Base-by-base conservation (phyloP, 2,797 vertebrate genomes). In the Argyrosomus regius region DNA sequence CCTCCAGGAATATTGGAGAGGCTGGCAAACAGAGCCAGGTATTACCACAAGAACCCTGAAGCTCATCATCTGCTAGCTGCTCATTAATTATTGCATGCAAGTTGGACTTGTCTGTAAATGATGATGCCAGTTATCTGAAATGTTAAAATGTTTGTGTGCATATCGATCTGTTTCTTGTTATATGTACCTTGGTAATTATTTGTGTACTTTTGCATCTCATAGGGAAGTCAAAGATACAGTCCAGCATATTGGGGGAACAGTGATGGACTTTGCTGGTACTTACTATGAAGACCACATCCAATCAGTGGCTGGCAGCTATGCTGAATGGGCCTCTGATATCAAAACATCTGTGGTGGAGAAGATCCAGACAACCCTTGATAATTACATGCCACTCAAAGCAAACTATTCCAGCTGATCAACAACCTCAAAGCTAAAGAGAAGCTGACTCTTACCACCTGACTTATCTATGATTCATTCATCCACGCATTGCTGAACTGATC, bases 261-360 rank as follows among this genome's bases (percentile, higher is more conserved):
- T 80, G 7, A 0, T 61, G 24, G 89, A 20, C 5, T 89, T 82
- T 0, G 14, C 72, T 46, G 83, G 18, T 1, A 22, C 87, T 66
- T 95, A 92, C 83, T 96, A 94, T 20, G 90, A 93, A 53, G 95
- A 96, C 12, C 89, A 94, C 83, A 65, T 96, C 68, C 88, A 95
- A 45, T 84, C 93, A 2, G 45, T 82, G 54, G 60, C 88, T 4
- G 62, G 81, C 20, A 69, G 77, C 26, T 95, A 92, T 20, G 0
- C 70, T 3, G 41, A 88, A 12, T 94, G 94, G 94, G 89, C 87
- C 48, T 88, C 81, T 11, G 17, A 48, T 6, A 3, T 87, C 52
- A 82, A 54, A 62, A 58, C n/a, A 18, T 81, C 86, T 4, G 0
- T 89, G 45, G 89, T 79, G 92, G 87, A 92, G 11, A 86, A 5